phyloP scores from a whole-genome alignment of 2,888 invertebrate genomes.

The Tetropium fuscum region DNA sequence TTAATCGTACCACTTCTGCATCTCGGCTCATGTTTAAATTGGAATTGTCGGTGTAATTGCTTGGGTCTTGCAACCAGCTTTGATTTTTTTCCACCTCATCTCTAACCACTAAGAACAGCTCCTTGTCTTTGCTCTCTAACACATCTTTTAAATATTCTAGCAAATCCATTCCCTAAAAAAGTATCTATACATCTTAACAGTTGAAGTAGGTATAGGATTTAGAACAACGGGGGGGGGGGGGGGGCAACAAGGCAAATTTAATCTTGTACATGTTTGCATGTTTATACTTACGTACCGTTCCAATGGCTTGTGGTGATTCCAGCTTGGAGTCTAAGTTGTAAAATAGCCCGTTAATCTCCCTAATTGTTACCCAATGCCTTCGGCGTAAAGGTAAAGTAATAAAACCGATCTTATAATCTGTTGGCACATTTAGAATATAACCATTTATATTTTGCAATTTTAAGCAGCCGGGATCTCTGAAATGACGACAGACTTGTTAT shows the following conservation, averaged over 20 bases:
- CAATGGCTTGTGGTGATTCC: slow-evolving; percentile 84
- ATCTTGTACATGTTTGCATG: no score
- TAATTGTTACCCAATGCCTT: slow-evolving; percentile 93
- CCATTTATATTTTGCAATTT: slow-evolving; percentile 85
- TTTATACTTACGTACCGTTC: slow-evolving; percentile 78
- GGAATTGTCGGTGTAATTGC: slow-evolving; percentile 45
- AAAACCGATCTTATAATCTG: slow-evolving; percentile 90
- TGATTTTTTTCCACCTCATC: slow-evolving; percentile 78
- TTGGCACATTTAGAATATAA: slow-evolving; percentile 94
- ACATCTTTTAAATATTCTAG: slow-evolving; percentile 84
- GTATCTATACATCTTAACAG: no score
- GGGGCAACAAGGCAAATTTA: no score
- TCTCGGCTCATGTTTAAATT: slow-evolving; percentile 49
- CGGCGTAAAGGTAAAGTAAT: slow-evolving; percentile 86
- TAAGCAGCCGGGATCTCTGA: slow-evolving; percentile 83
- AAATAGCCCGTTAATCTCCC: slow-evolving; percentile 81
- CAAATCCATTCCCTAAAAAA: slow-evolving; percentile 77
- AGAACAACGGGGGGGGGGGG: no score
- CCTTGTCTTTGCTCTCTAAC: slow-evolving; percentile 85
- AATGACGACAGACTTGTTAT: no score
- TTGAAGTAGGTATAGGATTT: no score
- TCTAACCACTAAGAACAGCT: slow-evolving; percentile 87
- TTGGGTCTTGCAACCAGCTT: slow-evolving; percentile 70
- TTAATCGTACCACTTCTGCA: slow-evolving; percentile 56
- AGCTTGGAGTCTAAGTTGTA: slow-evolving; percentile 97